phyloP scores from a whole-genome alignment of 2,888 invertebrate genomes.

The Drosophila aldrichi region DNA sequence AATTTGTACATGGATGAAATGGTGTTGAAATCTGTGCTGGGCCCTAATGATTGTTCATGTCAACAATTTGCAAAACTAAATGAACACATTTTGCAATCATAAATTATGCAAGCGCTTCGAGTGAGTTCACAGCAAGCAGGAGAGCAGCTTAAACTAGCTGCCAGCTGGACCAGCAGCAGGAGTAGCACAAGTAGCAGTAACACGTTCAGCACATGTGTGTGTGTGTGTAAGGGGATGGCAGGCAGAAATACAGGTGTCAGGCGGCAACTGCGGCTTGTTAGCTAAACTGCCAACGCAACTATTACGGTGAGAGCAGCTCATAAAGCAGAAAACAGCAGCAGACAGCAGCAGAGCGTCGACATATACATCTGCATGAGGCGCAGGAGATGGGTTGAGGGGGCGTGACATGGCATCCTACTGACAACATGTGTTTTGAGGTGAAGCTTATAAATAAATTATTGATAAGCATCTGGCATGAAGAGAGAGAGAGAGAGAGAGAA shows the following conservation, averaged over 20 bases:
- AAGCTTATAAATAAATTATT: conserved; percentile 81
- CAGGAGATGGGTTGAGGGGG: not conserved
- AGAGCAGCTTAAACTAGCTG: conserved; percentile 3
- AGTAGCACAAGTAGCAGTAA: conserved; percentile 16
- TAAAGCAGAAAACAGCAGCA: conserved; percentile 41
- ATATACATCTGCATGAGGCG: not conserved
- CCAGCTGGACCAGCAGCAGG: conserved; percentile 19
- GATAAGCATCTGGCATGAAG: conserved; percentile 74
- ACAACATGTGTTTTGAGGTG: conserved; percentile 79
- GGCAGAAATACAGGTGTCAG: conserved; percentile 46
- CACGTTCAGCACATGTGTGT: conserved; percentile 13
- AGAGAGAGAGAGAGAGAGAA: conserved; percentile 35
- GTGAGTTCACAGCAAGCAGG: conserved; percentile 37
- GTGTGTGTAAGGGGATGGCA: not conserved
- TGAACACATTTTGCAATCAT: conserved; percentile 79
- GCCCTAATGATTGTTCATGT: conserved; percentile 78
- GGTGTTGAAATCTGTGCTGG: conserved; percentile 72
- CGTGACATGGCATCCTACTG: conserved; percentile 60
- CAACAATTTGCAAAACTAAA: conserved; percentile 81
- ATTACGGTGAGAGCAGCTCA: conserved; percentile 52
- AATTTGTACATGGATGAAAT: conserved; percentile 49
- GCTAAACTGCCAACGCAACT: conserved; percentile 72
- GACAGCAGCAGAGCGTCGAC: conserved; percentile 8
- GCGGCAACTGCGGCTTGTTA: conserved; percentile 70
- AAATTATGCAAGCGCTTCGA: conserved; percentile 73